Evolutionary conservation across 1,140 invertebrate species (phyloP).

Genomic region (Procambarus virginalis): DNA sequence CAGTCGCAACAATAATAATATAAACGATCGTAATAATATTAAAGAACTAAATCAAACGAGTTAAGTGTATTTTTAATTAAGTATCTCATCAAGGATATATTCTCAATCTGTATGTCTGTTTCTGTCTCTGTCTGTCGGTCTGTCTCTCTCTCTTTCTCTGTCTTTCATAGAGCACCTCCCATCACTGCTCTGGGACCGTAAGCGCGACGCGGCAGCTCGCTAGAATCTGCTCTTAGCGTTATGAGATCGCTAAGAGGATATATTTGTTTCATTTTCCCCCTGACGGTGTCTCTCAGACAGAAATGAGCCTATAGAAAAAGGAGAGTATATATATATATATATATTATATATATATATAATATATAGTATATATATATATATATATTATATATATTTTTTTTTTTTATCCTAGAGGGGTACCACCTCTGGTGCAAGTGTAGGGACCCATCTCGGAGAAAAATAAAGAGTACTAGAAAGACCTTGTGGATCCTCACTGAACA

Average conservation of each 20-base stretch:
- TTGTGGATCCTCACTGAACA: too few species aligned
- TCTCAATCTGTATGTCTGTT: not conserved
- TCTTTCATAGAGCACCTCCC: not conserved
- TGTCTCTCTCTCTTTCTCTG: slow-evolving; percentile 19
- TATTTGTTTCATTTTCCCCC: not conserved
- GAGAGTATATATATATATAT: not conserved
- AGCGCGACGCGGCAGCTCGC: not conserved
- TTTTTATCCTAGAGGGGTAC: too few species aligned
- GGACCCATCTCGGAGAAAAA: too few species aligned
- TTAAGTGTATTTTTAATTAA: too few species aligned
- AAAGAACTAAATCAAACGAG: too few species aligned
- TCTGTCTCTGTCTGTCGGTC: slow-evolving; percentile 10
- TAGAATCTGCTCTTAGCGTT: slow-evolving; percentile 1
- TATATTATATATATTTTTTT: too few species aligned
- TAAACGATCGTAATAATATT: too few species aligned
- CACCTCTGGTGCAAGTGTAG: too few species aligned
- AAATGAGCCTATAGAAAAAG: not conserved
- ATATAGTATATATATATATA: too few species aligned
- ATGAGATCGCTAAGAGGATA: not conserved
- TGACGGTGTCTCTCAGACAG: not conserved
- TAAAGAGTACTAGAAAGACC: too few species aligned
- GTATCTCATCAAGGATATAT: not conserved
- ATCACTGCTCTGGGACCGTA: not conserved
- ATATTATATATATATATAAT: too few species aligned
- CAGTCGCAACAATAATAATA: too few species aligned